Evolutionary conservation across 1,140 invertebrate genomes (phyloP).

Genomic region (Bombus difficillimus): DNA sequence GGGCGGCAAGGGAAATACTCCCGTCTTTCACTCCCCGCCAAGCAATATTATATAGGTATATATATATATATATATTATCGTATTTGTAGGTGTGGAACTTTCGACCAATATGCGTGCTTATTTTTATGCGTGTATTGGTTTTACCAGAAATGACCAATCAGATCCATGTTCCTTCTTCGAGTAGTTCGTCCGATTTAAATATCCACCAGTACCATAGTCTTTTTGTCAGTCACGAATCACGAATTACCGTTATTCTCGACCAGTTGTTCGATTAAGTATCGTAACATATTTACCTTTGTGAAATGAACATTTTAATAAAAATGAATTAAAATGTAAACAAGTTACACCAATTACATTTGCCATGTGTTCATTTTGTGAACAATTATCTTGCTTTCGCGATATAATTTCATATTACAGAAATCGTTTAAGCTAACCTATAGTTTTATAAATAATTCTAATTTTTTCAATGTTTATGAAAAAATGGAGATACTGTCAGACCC

Average conservation of each 20-base stretch:
- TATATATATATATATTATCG: too few species aligned
- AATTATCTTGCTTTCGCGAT: slow-evolving; percentile 24
- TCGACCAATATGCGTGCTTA: background rate
- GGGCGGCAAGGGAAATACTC: too few species aligned
- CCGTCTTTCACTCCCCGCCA: too few species aligned
- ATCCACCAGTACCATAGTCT: background rate
- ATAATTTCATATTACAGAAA: background rate
- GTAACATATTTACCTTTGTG: background rate
- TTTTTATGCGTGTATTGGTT: background rate
- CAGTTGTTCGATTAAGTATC: background rate
- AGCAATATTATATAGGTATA: too few species aligned
- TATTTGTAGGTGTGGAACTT: too few species aligned
- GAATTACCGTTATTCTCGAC: background rate
- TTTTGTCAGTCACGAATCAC: background rate
- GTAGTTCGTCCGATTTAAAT: background rate
- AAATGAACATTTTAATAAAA: background rate
- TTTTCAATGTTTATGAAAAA: background rate
- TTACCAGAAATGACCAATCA: background rate
- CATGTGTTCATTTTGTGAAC: background rate
- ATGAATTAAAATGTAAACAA: background rate
- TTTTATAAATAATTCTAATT: background rate
- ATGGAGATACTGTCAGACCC: slow-evolving; percentile 77
- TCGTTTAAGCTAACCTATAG: slow-evolving; percentile 17
- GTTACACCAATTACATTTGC: background rate
- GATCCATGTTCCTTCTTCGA: background rate